Conservation (phyloP, 2,113 vertebrate species). For the Scomber scombrus region DNA sequence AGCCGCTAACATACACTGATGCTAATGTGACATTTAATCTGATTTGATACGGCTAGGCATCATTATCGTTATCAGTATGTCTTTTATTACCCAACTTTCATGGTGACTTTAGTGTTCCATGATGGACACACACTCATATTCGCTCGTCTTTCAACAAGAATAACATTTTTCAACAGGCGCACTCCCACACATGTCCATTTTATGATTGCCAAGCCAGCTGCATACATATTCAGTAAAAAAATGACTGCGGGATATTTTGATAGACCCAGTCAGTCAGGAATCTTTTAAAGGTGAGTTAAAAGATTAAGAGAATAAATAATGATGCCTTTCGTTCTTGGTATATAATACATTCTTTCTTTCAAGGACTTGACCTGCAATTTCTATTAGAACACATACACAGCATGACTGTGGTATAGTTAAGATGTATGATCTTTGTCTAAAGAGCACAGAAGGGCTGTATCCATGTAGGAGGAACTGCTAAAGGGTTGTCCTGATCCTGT, state of each 20-base stretch:
- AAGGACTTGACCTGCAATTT: conserved; percentile 30
- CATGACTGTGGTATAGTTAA: neutral
- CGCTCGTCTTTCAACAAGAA: conserved; percentile 34
- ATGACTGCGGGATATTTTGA: conserved; percentile 32
- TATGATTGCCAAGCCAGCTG: neutral
- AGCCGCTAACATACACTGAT: conserved; percentile 27
- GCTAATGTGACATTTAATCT: conserved; percentile 73
- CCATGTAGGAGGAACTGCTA: neutral
- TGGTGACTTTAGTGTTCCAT: conserved; percentile 25
- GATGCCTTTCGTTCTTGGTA: conserved; percentile 9
- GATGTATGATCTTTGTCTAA: conserved; percentile 39
- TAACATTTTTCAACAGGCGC: conserved; percentile 42
- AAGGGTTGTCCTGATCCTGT: conserved; percentile 12
- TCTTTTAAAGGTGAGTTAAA: conserved; percentile 3
- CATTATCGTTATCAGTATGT: conserved; percentile 49
- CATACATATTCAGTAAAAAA: conserved; percentile 19
- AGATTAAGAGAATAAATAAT: neutral
- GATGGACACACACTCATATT: conserved; percentile 34
- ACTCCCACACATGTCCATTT: conserved; percentile 14
- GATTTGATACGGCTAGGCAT: conserved; percentile 43
- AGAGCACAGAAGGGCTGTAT: conserved; percentile 17
- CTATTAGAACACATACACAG: conserved; percentile 16
- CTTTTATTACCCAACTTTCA: conserved; percentile 22
- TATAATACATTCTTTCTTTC: conserved; percentile 8
- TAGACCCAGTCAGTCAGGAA: neutral